These are phyloP conservation scores for Hyposoter didymator DNA, from an alignment of 2,888 invertebrate genomes.

Conservation along the genomic window DNA sequence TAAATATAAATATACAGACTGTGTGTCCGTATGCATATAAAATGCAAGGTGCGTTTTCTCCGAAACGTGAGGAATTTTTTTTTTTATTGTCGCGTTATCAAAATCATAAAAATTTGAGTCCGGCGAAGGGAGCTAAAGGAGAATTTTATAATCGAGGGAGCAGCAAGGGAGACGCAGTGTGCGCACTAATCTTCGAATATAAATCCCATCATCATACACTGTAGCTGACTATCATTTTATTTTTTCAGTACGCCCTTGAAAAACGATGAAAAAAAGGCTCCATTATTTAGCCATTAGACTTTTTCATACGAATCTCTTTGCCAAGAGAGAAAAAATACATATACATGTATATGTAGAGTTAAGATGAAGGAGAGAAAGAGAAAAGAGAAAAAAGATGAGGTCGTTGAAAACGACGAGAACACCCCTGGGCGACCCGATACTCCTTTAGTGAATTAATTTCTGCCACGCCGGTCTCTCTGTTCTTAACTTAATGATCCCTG, in stretches of 20 bases:
- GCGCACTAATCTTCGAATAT: conserved; percentile 61
- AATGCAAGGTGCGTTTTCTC: conserved; percentile 4
- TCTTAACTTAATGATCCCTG: conserved; percentile 76
- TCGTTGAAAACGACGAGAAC: conserved; percentile 54
- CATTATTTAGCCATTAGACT: conserved; percentile 78
- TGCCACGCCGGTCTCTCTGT: conserved; percentile 71
- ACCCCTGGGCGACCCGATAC: conserved; percentile 65
- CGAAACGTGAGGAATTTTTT: conserved; percentile 9
- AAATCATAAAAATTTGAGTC: conserved; percentile 20
- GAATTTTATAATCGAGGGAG: conserved; percentile 6
- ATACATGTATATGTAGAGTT: neutral
- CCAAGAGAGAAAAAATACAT: conserved; percentile 9
- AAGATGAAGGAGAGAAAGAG: conserved; percentile 38
- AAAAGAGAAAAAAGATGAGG: conserved; percentile 29
- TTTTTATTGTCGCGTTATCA: conserved; percentile 9
- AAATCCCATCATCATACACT: conserved; percentile 61
- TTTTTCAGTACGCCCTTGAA: conserved; percentile 52
- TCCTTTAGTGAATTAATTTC: conserved; percentile 79
- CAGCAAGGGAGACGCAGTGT: neutral
- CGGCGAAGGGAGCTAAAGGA: neutral
- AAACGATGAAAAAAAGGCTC: conserved; percentile 57
- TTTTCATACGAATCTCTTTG: conserved; percentile 68
- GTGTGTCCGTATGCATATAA: neutral
- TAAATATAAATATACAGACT: neutral
- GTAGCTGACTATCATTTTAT: conserved; percentile 74